These are phyloP conservation scores for Oreochromis aureus DNA, from an alignment of 2,113 vertebrate genomes.

Conservation along the genomic window DNA sequence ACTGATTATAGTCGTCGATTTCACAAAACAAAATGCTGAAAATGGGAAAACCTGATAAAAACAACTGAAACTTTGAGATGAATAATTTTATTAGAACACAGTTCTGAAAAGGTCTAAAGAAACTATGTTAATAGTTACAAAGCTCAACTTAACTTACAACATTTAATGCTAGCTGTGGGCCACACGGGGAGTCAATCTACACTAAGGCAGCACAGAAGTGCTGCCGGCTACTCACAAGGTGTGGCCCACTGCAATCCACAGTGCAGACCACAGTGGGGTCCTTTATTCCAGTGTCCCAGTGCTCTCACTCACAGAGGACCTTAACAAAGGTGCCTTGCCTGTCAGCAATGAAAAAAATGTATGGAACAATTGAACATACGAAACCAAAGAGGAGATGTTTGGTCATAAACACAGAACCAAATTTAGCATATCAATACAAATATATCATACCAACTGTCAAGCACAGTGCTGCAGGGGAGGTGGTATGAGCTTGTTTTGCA, in stretches of 20 bases:
- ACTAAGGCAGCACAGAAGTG: neutral
- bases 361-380: neutral
- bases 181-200: neutral
- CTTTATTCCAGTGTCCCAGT: neutral
- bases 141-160: neutral
- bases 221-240: no score
- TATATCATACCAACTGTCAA: neutral
- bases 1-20: accelerated
- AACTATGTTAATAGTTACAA: neutral
- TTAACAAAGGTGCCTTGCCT: neutral
- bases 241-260: neutral
- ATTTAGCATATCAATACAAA: neutral
- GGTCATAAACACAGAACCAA: neutral
- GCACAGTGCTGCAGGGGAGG: neutral
- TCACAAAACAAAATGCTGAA: neutral
- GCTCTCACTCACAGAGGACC: neutral
- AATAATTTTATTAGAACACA: neutral
- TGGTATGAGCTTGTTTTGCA: neutral
- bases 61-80: neutral
- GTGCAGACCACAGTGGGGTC: accelerated
- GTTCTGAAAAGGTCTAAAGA: neutral
- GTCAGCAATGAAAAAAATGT: neutral
- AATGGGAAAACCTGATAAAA: neutral
- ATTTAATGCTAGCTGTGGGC: neutral
- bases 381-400: neutral